phyloP scores from a whole-genome alignment of 1,140 invertebrate genomes.

The Anadara kagoshimensis region DNA sequence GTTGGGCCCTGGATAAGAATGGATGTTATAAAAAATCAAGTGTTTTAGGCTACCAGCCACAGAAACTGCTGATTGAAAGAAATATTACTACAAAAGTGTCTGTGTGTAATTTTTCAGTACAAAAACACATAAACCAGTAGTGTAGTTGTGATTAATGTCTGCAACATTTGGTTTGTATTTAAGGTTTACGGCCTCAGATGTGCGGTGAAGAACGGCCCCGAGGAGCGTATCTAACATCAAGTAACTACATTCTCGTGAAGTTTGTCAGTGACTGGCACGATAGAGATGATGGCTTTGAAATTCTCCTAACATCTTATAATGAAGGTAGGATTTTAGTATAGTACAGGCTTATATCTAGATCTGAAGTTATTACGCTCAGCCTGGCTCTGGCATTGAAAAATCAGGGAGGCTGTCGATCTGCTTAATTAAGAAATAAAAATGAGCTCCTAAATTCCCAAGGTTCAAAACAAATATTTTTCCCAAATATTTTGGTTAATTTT shows the following conservation, averaged over 20 bases:
- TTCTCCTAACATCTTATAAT: conserved; percentile 17
- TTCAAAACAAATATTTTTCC: too few relatives aligned
- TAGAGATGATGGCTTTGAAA: conserved; percentile 21
- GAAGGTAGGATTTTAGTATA: conserved; percentile 1
- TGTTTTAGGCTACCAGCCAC: too few relatives aligned
- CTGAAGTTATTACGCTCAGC: too few relatives aligned
- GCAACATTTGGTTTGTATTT: neutral
- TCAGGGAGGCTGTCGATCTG: too few relatives aligned
- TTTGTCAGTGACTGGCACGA: conserved; percentile 1
- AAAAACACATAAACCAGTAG: too few relatives aligned
- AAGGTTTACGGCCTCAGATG: neutral
- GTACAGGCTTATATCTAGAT: neutral
- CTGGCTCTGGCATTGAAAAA: neutral
- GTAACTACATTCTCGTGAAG: neutral
- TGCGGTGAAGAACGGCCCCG: conserved; percentile 13
- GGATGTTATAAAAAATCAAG: too few relatives aligned
- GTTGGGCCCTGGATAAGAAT: too few relatives aligned
- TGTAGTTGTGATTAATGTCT: too few relatives aligned
- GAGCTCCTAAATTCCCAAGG: neutral
- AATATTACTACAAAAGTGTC: too few relatives aligned
- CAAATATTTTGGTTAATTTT: too few relatives aligned
- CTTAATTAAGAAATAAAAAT: neutral
- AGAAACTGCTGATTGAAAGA: too few relatives aligned
- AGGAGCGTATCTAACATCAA: neutral
- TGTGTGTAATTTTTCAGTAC: too few relatives aligned